A percentile compares a stretch with the other conserved stretches of the same genome.
These are phyloP conservation scores for Trinectes maculatus DNA, from an alignment of 2,113 vertebrate genomes.

Conservation along the genomic window DNA sequence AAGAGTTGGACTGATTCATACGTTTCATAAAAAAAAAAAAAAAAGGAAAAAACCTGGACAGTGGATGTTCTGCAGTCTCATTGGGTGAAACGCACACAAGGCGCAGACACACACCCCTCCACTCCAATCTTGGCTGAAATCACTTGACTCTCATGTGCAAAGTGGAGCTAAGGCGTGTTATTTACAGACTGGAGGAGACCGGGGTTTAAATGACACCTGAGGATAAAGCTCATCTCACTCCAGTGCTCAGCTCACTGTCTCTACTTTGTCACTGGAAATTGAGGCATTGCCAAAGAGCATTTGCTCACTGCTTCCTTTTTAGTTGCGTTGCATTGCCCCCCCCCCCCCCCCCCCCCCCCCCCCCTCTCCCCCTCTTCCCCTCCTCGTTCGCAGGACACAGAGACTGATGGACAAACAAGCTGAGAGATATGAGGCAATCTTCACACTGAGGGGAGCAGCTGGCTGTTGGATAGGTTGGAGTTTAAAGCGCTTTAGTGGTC, in stretches of 20 bases:
- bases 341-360: no score
- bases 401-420: slow-evolving; percentile 57
- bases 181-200: slow-evolving; percentile 55
- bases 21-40: slow-evolving; percentile 26
- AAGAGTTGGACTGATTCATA: slow-evolving; percentile 34
- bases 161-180: slow-evolving; percentile 54
- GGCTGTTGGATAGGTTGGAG: slow-evolving; percentile 42
- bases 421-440: slow-evolving; percentile 57
- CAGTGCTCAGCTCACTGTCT: slow-evolving; percentile 50
- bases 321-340: no score
- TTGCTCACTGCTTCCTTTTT: slow-evolving; percentile 51
- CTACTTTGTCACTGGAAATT: slow-evolving; percentile 68
- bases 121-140: slow-evolving; percentile 52
- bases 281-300: slow-evolving; percentile 49
- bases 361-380: no score
- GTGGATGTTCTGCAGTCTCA: slow-evolving; percentile 12
- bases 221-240: slow-evolving; percentile 68
- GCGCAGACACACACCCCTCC: slow-evolving; percentile 29
- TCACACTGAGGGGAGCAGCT: slow-evolving; percentile 63
- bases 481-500: slow-evolving; percentile 71
- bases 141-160: slow-evolving; percentile 48
- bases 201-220: slow-evolving; percentile 66
- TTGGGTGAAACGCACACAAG: slow-evolving; percentile 35
- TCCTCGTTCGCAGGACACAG: slow-evolving; percentile 21
- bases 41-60: slow-evolving; percentile 17